Percentiles rank a stretch among this genome's conserved stretches.
These are phyloP conservation scores for Pseudoips prasinana DNA, from an alignment of 2,888 invertebrate genomes.

Conservation along the genomic window DNA sequence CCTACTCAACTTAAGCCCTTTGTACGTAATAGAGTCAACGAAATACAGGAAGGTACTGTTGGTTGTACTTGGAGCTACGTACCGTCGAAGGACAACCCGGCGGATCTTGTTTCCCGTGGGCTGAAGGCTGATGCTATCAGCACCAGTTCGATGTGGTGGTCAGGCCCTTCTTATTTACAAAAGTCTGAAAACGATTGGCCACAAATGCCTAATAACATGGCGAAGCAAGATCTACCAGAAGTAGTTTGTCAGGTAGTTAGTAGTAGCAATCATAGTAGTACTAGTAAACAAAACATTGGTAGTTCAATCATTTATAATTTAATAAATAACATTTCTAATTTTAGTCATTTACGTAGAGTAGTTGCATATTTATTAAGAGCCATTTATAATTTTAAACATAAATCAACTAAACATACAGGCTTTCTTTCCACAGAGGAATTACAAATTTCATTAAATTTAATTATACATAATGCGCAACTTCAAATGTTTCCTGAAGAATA, in stretches of 20 bases:
- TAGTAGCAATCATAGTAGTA: slow-evolving; percentile 1
- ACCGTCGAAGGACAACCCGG: slow-evolving; percentile 3
- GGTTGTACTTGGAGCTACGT: neutral
- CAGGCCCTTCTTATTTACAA: slow-evolving; percentile 13
- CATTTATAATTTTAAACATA: slow-evolving; percentile 4
- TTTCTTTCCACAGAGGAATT: slow-evolving; percentile 3
- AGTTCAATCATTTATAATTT: slow-evolving; percentile 3
- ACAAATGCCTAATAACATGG: neutral
- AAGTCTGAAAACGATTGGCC: slow-evolving; percentile 4
- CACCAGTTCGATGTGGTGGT: slow-evolving; percentile 22
- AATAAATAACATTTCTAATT: slow-evolving; percentile 6
- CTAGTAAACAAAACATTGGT: slow-evolving; percentile 2
- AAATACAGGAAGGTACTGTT: neutral
- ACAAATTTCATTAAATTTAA: neutral
- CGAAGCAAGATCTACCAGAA: slow-evolving; percentile 7
- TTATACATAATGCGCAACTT: slow-evolving; percentile 4
- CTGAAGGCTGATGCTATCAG: slow-evolving; percentile 20
- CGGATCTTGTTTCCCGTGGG: slow-evolving; percentile 3
- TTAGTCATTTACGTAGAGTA: slow-evolving; percentile 1
- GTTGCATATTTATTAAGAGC: slow-evolving; percentile 4
- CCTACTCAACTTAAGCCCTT: neutral
- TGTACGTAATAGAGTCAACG: slow-evolving; percentile 1
- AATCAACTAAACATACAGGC: neutral
- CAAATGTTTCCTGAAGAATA: slow-evolving; percentile 10
- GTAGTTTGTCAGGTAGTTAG: neutral